phyloP scores from a whole-genome alignment of 1,140 invertebrate species.

The Drosophila kanapiae region DNA sequence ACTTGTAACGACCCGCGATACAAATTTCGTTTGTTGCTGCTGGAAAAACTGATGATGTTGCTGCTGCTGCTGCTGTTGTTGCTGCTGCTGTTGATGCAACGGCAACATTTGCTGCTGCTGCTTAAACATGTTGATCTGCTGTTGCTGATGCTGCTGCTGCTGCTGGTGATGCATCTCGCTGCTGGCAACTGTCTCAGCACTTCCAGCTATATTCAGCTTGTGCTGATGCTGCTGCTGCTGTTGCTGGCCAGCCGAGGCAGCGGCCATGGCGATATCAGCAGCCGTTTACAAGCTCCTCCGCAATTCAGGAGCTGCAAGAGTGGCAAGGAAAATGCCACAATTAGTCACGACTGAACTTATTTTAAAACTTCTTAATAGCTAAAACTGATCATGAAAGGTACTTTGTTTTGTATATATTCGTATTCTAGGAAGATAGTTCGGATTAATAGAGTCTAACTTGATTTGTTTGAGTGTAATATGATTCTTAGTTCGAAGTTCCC shows the following conservation, averaged over 20 bases:
- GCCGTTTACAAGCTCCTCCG: constrained; percentile 58
- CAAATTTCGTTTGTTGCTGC: constrained; percentile 73
- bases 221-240: constrained; percentile 74
- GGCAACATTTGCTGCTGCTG: constrained; percentile 65
- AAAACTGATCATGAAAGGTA: not conserved
- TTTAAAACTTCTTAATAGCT: not conserved
- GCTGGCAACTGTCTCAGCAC: constrained; percentile 59
- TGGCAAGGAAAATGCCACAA: constrained; percentile 7
- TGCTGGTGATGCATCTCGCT: constrained; percentile 61
- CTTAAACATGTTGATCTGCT: constrained; percentile 42
- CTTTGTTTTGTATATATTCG: not conserved
- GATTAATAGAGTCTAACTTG: not conserved
- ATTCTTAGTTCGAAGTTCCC: not conserved
- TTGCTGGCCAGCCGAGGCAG: constrained; percentile 81
- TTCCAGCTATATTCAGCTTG: constrained; percentile 72
- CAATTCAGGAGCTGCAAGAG: constrained; percentile 59
- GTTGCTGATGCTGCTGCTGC: constrained; percentile 64
- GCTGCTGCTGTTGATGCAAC: constrained; percentile 37
- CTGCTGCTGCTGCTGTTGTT: constrained; percentile 51
- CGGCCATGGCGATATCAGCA: constrained; percentile 78
- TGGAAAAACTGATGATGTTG: constrained; percentile 71
- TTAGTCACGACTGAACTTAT: constrained; percentile 8
- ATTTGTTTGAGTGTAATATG: not conserved
- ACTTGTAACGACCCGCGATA: constrained; percentile 81
- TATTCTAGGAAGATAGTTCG: not conserved